phyloP scores from a whole-genome alignment of 2,797 vertebrate genomes.

The Falco cherrug region DNA sequence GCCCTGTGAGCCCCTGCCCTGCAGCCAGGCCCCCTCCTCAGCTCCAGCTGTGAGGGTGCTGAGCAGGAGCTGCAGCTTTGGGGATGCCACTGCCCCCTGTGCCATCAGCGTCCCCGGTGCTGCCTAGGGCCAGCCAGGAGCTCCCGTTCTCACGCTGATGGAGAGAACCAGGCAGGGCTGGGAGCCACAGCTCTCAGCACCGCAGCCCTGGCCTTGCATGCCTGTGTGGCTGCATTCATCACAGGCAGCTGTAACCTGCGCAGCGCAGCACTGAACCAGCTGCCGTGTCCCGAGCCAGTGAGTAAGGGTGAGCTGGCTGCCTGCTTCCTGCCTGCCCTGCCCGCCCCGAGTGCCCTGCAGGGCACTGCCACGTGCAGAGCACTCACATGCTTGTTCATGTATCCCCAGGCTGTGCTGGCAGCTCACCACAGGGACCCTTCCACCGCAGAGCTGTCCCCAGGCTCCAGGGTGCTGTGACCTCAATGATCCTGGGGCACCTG shows the following conservation, averaged over 20 bases:
- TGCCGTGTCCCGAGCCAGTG: not conserved
- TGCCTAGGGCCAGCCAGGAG: rapidly evolving
- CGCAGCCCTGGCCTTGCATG: not conserved
- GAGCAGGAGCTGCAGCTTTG: not conserved
- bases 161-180: not conserved
- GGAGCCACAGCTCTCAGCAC: rapidly evolving
- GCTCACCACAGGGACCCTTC: not conserved
- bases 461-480: not conserved
- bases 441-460: not conserved
- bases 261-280: not conserved
- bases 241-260: rapidly evolving
- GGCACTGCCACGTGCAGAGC: conserved; percentile 8
- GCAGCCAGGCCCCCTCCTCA: not conserved
- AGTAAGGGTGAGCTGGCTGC: conserved; percentile 26
- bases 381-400: not conserved
- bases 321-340: not conserved
- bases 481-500: rapidly evolving
- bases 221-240: not conserved
- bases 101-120: rapidly evolving
- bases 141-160: rapidly evolving
- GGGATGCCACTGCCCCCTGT: not conserved
- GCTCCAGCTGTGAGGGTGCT: not conserved
- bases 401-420: not conserved
- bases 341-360: rapidly evolving
- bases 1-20: not conserved